A percentile compares a stretch with the other conserved stretches of the same genome.
phyloP scores from a whole-genome alignment of 2,797 vertebrate species.

The Mus caroli region DNA sequence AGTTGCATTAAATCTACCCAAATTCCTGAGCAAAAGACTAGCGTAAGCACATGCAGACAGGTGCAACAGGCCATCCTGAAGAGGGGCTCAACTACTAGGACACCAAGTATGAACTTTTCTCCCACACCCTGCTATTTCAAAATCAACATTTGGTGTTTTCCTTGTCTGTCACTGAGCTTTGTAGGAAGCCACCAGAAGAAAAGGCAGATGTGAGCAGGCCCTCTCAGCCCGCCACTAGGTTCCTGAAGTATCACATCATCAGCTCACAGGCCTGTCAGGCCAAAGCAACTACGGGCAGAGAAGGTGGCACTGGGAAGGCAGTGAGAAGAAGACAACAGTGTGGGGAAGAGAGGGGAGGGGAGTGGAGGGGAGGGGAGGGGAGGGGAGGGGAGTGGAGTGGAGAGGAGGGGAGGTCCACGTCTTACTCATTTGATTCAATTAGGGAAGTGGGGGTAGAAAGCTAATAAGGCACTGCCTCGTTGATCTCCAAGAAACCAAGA shows the following conservation, averaged over 20 bases:
- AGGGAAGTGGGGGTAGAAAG: no score
- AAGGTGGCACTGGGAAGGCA: conserved; percentile 46
- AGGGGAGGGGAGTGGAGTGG: not conserved
- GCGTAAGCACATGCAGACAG: conserved; percentile 15
- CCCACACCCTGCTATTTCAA: conserved; percentile 22
- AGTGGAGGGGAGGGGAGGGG: no score
- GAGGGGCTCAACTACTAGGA: not conserved
- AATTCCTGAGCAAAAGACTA: not conserved
- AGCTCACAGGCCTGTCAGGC: conserved; percentile 33
- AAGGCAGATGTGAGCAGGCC: not conserved
- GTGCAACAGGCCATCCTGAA: not conserved
- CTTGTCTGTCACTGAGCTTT: not conserved
- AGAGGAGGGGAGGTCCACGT: conserved; percentile 56
- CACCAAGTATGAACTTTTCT: not conserved
- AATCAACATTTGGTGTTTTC: not conserved
- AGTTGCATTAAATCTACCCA: not conserved
- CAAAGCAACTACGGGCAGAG: conserved; percentile 55
- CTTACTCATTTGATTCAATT: conserved; percentile 70
- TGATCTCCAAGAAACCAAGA: not conserved
- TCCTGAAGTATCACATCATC: conserved; percentile 34
- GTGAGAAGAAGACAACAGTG: conserved; percentile 66
- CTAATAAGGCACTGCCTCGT: not conserved
- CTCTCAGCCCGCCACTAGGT: conserved; percentile 26
- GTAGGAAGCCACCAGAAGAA: not conserved
- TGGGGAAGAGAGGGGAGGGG: not conserved